A percentile compares a stretch with the other conserved stretches of the same genome.
Evolutionary conservation across 2,113 vertebrate genomes (phyloP).

Genomic region (Chaetodon trifascialis): DNA sequence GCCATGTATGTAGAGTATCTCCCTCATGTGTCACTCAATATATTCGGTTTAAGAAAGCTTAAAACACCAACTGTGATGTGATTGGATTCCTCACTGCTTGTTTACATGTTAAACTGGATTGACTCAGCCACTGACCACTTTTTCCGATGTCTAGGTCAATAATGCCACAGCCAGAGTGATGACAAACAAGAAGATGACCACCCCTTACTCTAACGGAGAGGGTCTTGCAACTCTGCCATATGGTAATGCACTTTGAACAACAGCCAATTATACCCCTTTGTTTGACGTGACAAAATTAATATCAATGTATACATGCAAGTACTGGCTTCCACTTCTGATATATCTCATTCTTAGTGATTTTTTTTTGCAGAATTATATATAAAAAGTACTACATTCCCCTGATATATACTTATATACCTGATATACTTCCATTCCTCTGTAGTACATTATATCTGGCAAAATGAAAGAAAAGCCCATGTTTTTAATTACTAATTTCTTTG

Average conservation of each 20-base stretch:
- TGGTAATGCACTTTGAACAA: constrained; percentile 67
- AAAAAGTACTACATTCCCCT: neutral
- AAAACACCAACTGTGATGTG: neutral
- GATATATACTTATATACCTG: no score
- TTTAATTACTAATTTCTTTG: neutral
- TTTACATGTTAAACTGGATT: neutral
- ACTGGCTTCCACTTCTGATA: no score
- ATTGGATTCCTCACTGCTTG: constrained; percentile 24
- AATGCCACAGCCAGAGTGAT: constrained; percentile 99
- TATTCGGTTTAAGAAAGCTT: neutral
- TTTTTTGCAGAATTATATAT: neutral
- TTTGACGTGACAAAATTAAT: neutral
- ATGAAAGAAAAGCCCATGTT: neutral
- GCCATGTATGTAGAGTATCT: neutral
- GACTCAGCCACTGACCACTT: constrained; percentile 40
- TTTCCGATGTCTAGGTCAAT: constrained; percentile 90
- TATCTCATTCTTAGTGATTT: neutral
- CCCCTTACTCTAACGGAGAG: constrained; percentile 91
- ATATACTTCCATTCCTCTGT: neutral
- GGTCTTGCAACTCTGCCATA: constrained; percentile 85
- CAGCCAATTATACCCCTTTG: neutral
- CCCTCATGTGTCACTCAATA: neutral
- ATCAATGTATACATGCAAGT: neutral
- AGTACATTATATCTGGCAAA: neutral
- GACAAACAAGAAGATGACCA: constrained; percentile 99